phyloP scores from a whole-genome alignment of 2,888 invertebrate species.

The Conops quadrifasciatus region DNA sequence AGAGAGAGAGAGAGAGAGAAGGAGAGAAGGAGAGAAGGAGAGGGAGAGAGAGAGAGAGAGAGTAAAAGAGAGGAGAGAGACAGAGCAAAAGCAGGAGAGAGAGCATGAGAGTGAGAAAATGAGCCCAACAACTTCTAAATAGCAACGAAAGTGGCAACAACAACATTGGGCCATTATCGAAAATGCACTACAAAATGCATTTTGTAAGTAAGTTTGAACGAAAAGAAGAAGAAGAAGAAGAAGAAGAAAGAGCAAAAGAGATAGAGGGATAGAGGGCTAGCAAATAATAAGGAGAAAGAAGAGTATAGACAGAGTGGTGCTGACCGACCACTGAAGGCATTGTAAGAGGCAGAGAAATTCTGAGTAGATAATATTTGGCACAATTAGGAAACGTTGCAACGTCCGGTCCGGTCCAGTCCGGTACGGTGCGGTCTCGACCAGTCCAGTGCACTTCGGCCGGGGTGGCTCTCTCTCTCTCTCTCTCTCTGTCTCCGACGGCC shows the following conservation, averaged over 20 bases:
- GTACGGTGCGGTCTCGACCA: no score
- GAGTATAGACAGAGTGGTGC: neutral
- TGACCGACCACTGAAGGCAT: no score
- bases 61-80: neutral
- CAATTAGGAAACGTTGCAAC: conserved; percentile 18
- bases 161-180: conserved; percentile 7
- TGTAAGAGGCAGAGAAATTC: neutral
- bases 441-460: no score
- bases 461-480: no score
- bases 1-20: neutral
- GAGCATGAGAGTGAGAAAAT: neutral
- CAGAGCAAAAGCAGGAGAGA: neutral
- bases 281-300: neutral
- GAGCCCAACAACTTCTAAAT: no score
- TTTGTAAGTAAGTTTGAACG: neutral
- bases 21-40: neutral
- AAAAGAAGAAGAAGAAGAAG: neutral
- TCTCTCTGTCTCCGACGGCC: no score
- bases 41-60: neutral
- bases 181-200: conserved; percentile 28
- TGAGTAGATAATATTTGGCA: conserved; percentile 14
- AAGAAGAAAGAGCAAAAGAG: conserved; percentile 1
- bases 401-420: neutral
- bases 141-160: conserved; percentile 7
- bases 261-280: neutral